Base-by-base conservation (phyloP, 2,797 vertebrate genomes). In the Neoniphon sammara region DNA sequence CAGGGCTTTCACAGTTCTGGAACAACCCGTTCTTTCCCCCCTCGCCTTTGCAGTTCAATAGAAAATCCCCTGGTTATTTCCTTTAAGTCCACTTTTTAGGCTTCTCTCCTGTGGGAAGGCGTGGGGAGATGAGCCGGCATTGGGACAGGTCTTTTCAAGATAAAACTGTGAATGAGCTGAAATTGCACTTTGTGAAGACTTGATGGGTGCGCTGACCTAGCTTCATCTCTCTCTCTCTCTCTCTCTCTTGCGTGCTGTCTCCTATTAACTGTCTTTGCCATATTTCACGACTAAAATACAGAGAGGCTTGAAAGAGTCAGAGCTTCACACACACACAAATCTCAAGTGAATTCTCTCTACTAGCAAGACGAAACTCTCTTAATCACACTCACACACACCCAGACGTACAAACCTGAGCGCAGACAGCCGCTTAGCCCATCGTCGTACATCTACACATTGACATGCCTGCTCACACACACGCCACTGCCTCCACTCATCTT, bases 131-230 rank as follows among this genome's bases (percentile, higher is more conserved):
- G 77, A 89, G 81, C 65, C 50, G 2, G 70, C 79, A 75, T 60
- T 20, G 10, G 61, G 75, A 79, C 12, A 5, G 52, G 50, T 21
- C 70, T 68, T 88, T 86, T 86, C 65, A 64, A 84, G 78, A 89
- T 84, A 82, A 87, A 85, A 75, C 73, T 71, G 69, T 70, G 87
- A 92, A 88, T 89, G 83, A 87, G 84, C 77, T 81, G 77, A 89
- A 91, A 91, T 90, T 82, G 70, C 23, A 47, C 83, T 85, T 89
- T 86, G 81, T 88, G 81, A 80, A 88, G 74, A 77, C 79, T 86
- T 78, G 89, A 91, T 88, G 85, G 85, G 77, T 84, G 85, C 77
- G 39, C 86, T 92, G 90, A 91, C 87, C 91, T 69, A 72, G 81
- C 88, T 82, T 84, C 86, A 46, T 83, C 67, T 75, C 79, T 53